Conservation (phyloP, 2,797 vertebrate species). For the Botia almorhae region DNA sequence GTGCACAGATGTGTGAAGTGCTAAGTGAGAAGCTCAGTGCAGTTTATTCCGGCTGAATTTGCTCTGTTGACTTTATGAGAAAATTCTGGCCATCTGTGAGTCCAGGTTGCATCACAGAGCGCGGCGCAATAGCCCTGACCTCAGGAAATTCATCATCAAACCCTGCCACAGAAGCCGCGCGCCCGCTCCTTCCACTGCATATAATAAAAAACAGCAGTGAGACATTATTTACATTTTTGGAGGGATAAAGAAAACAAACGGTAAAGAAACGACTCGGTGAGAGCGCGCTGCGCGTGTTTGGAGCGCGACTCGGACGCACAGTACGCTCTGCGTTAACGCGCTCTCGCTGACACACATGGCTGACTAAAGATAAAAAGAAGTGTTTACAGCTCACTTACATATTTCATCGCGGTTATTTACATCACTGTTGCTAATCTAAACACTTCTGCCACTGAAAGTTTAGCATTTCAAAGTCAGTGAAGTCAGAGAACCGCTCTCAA, state of each 20-base stretch:
- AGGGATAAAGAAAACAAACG: slow-evolving; percentile 59
- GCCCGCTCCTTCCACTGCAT: slow-evolving; percentile 50
- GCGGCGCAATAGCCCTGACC: slow-evolving; percentile 57
- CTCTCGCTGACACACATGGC: slow-evolving; percentile 2
- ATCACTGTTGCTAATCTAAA: slow-evolving; percentile 60
- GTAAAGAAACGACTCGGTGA: slow-evolving; percentile 54
- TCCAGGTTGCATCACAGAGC: slow-evolving; percentile 50
- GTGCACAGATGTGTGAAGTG: background rate
- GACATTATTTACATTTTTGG: slow-evolving; percentile 64
- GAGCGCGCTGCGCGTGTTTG: slow-evolving; percentile 45
- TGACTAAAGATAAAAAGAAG: slow-evolving; percentile 49
- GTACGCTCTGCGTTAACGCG: slow-evolving; percentile 4
- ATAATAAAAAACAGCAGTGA: slow-evolving; percentile 63
- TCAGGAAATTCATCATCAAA: slow-evolving; percentile 59
- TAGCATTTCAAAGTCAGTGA: slow-evolving; percentile 52
- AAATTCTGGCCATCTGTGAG: slow-evolving; percentile 47
- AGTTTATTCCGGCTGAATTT: slow-evolving; percentile 30
- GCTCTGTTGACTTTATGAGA: slow-evolving; percentile 61
- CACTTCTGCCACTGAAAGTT: slow-evolving; percentile 52
- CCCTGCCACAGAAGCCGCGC: slow-evolving; percentile 62
- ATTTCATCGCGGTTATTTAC: slow-evolving; percentile 58
- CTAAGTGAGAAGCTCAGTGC: slow-evolving; percentile 3
- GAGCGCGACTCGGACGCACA: slow-evolving; percentile 17
- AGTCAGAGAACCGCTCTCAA: slow-evolving; percentile 42
- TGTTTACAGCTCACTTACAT: slow-evolving; percentile 66